Percentiles rank a stretch among this genome's conserved stretches.
phyloP scores from a whole-genome alignment of 2,888 invertebrate genomes.

The Willowsia nigromaculata region DNA sequence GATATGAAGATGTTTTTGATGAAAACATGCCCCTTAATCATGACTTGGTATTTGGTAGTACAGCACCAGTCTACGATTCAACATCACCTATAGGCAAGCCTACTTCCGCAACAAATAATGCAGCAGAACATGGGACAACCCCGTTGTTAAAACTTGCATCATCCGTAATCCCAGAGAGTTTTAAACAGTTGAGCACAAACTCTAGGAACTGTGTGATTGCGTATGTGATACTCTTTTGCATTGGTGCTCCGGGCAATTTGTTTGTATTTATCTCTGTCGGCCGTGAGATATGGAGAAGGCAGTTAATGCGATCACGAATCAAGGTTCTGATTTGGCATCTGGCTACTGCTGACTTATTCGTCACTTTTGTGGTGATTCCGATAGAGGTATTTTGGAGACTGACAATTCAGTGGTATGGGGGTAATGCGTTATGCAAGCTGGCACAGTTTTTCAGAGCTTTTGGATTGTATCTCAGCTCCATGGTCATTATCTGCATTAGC shows the following conservation, averaged over 20 bases:
- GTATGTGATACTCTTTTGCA: constrained; percentile 84
- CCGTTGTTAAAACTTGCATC: constrained; percentile 21
- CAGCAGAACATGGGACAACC: neutral
- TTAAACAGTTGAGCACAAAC: constrained; percentile 54
- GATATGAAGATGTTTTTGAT: neutral
- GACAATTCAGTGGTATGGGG: constrained; percentile 89
- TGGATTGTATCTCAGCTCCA: constrained; percentile 88
- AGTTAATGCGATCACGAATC: constrained; percentile 86
- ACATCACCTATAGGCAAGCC: neutral
- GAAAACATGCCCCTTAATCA: neutral
- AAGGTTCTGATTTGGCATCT: constrained; percentile 86
- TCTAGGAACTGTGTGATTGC: constrained; percentile 81
- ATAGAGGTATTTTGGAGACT: constrained; percentile 83
- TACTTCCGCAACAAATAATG: neutral
- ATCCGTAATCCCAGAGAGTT: constrained; percentile 45
- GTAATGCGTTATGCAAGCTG: constrained; percentile 87
- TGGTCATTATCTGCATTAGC: constrained; percentile 88
- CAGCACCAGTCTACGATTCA: neutral
- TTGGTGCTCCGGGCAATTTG: constrained; percentile 87
- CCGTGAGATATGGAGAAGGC: constrained; percentile 83
- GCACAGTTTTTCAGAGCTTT: constrained; percentile 88
- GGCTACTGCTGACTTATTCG: constrained; percentile 89
- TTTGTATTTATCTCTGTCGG: constrained; percentile 86
- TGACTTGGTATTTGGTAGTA: neutral
- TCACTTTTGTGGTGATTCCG: constrained; percentile 89